phyloP scores from a whole-genome alignment of 2,888 invertebrate genomes.

The Stenoptilia bipunctidactyla region DNA sequence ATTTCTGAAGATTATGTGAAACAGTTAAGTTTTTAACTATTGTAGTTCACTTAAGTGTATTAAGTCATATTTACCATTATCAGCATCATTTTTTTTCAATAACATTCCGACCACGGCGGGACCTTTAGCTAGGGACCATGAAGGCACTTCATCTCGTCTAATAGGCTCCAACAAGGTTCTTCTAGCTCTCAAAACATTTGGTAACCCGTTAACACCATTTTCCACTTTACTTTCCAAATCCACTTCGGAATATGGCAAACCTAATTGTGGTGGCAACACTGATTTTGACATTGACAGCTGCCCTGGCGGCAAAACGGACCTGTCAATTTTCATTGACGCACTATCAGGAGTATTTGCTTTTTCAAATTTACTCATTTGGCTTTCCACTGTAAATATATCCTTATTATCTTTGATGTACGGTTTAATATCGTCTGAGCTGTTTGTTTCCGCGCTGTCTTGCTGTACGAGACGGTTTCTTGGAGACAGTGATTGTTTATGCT shows the following conservation, averaged over 20 bases:
- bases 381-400: conserved; percentile 49
- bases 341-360: neutral
- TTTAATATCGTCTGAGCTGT: conserved; percentile 50
- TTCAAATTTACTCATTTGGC: conserved; percentile 44
- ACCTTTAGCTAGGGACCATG: conserved; percentile 60
- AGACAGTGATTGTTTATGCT: conserved; percentile 31
- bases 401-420: conserved; percentile 35
- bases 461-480: conserved; percentile 30
- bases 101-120: conserved; percentile 51
- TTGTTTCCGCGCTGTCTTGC: conserved; percentile 55
- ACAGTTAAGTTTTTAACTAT: too few species aligned
- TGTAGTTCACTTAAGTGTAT: too few species aligned
- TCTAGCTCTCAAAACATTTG: conserved; percentile 39
- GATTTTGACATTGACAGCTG: conserved; percentile 12
- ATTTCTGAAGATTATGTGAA: too few species aligned
- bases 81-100: conserved; percentile 25
- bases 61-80: conserved; percentile 24
- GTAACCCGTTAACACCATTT: conserved; percentile 31
- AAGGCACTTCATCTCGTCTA: conserved; percentile 43
- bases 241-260: conserved; percentile 9
- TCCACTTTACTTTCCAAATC: conserved; percentile 14
- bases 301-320: conserved; percentile 14
- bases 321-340: neutral
- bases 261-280: conserved; percentile 26
- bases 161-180: conserved; percentile 57